Percentiles rank a stretch among this genome's conserved stretches.
These are phyloP conservation scores for Dendrolimus houi DNA, from an alignment of 2,888 invertebrate genomes.

Conservation along the genomic window DNA sequence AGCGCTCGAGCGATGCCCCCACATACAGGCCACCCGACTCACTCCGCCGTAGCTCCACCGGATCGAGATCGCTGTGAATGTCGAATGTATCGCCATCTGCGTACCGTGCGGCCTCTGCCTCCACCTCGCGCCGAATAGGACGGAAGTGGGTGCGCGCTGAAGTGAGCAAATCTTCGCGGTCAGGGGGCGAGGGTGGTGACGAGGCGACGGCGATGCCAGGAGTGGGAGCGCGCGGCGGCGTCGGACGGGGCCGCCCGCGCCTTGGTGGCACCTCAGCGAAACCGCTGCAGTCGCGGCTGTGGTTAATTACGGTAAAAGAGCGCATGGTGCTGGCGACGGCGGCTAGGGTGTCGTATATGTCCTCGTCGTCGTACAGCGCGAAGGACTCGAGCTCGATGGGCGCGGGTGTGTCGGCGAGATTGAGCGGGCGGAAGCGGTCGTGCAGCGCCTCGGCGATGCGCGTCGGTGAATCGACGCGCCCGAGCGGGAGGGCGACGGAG, in stretches of 20 bases:
- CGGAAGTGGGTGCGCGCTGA: constrained; percentile 89
- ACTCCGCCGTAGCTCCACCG: constrained; percentile 80
- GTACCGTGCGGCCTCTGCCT: constrained; percentile 51
- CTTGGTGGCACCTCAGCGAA: constrained; percentile 77
- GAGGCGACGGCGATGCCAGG: constrained; percentile 1
- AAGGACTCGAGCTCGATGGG: constrained; percentile 36
- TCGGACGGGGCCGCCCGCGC: constrained; percentile 67
- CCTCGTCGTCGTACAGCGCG: constrained; percentile 51
- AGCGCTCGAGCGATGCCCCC: constrained; percentile 66
- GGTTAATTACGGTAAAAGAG: constrained; percentile 77
- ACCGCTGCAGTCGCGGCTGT: constrained; percentile 77
- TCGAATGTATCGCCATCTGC: constrained; percentile 85
- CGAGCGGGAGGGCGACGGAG: constrained; percentile 49
- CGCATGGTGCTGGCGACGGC: constrained; percentile 55
- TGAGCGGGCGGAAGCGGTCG: constrained; percentile 42
- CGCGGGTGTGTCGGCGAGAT: constrained; percentile 32
- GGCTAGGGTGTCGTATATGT: constrained; percentile 53
- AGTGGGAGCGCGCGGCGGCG: constrained; percentile 32
- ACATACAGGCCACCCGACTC: constrained; percentile 79
- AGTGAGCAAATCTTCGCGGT: constrained; percentile 82
- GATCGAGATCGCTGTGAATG: constrained; percentile 78
- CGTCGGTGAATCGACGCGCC: constrained; percentile 23
- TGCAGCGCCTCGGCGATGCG: constrained; percentile 38
- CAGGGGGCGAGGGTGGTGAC: constrained; percentile 20
- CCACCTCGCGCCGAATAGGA: constrained; percentile 80